Evolutionary conservation across 2,888 invertebrate species (phyloP).

Genomic region (Acanthosoma haemorrhoidale): DNA sequence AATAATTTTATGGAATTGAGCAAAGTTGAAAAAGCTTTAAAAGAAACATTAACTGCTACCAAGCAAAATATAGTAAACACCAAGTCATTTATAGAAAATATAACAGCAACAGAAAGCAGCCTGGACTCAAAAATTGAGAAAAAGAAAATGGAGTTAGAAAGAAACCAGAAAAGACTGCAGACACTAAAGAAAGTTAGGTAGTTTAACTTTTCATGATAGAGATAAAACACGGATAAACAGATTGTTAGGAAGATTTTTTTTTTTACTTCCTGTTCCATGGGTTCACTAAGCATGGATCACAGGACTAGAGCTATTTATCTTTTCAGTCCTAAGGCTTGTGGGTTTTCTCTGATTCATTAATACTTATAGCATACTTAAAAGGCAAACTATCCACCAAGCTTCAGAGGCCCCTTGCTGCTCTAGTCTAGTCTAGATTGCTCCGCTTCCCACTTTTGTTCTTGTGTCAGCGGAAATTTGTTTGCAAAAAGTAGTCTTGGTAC

Average conservation of each 20-base stretch:
- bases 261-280: not conserved
- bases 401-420: too few species aligned
- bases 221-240: not conserved
- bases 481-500: too few species aligned
- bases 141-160: slow-evolving; percentile 78
- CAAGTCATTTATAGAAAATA: slow-evolving; percentile 71
- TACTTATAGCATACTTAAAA: too few species aligned
- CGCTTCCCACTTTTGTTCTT: too few species aligned
- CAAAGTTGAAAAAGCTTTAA: slow-evolving; percentile 74
- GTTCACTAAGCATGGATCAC: not conserved
- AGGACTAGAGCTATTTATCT: too few species aligned
- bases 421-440: too few species aligned
- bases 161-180: slow-evolving; percentile 87
- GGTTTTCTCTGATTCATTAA: too few species aligned
- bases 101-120: slow-evolving; percentile 81
- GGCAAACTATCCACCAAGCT: too few species aligned
- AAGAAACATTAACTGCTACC: slow-evolving; percentile 65
- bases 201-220: not conserved
- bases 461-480: too few species aligned
- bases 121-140: slow-evolving; percentile 89
- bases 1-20: slow-evolving; percentile 73
- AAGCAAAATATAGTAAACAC: slow-evolving; percentile 66
- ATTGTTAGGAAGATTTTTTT: not conserved
- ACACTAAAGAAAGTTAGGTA: slow-evolving; percentile 90
- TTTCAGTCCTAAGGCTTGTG: too few species aligned